These are phyloP conservation scores for Karalla daura DNA, from an alignment of 2,797 vertebrate genomes.

Conservation along the genomic window DNA sequence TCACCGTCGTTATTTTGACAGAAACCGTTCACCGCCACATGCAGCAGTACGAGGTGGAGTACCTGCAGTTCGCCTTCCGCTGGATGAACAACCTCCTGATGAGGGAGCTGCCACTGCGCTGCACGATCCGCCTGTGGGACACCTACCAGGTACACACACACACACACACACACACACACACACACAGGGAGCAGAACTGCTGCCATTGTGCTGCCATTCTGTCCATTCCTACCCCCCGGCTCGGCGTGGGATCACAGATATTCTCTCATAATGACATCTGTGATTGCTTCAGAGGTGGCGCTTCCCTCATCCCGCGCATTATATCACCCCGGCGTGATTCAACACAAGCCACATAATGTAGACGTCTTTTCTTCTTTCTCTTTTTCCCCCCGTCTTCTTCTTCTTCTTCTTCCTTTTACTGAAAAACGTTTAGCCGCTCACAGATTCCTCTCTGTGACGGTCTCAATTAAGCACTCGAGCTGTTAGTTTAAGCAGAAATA, in stretches of 20 bases:
- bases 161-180: conserved; percentile 22
- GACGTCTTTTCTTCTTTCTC: neutral
- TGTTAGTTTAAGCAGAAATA: neutral
- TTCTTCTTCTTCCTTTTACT: no score
- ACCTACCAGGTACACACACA: conserved; percentile 92
- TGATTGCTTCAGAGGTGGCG: conserved; percentile 30
- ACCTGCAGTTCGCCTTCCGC: conserved; percentile 98
- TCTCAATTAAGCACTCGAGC: conserved; percentile 29
- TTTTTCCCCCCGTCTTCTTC: neutral
- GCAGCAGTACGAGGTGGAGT: conserved; percentile 94
- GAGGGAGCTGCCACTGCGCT: conserved; percentile 97
- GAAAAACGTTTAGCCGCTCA: no score
- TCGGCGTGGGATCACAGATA: conserved; percentile 26
- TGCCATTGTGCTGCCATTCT: conserved; percentile 16
- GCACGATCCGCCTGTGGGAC: conserved; percentile 98
- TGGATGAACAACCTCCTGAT: conserved; percentile 99
- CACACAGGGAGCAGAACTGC: conserved; percentile 8
- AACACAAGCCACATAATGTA: conserved; percentile 5
- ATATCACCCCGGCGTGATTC: neutral
- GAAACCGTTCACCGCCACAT: conserved; percentile 93
- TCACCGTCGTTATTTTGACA: conserved; percentile 62
- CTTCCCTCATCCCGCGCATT: conserved; percentile 30
- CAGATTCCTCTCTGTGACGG: neutral
- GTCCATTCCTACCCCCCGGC: conserved; percentile 16
- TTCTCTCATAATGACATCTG: conserved; percentile 37